These are phyloP conservation scores for Procambarus virginalis DNA, from an alignment of 1,140 invertebrate genomes.

Conservation along the genomic window DNA sequence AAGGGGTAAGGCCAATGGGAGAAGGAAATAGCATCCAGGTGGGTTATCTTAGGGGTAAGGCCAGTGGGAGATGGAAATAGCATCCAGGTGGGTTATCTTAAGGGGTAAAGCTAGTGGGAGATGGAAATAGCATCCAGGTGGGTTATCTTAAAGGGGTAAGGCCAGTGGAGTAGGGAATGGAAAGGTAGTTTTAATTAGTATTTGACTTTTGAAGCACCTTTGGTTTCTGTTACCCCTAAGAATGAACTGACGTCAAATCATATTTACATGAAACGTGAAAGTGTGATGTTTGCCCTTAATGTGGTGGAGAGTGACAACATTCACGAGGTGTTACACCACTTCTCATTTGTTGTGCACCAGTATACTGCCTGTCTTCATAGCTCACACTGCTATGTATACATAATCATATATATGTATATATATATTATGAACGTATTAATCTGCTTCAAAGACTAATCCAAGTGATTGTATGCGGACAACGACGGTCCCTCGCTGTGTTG, in stretches of 20 bases:
- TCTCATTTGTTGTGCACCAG: neutral
- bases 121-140: too few relatives aligned
- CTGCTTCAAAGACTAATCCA: too few relatives aligned
- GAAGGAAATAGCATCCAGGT: too few relatives aligned
- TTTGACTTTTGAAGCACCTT: conserved; percentile 55
- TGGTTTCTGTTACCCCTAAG: conserved; percentile 8
- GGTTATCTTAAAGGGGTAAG: too few relatives aligned
- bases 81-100: too few relatives aligned
- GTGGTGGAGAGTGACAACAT: too few relatives aligned
- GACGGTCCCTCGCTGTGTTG: too few relatives aligned
- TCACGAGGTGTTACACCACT: neutral
- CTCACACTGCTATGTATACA: neutral
- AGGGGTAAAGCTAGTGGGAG: too few relatives aligned
- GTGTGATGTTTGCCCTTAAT: neutral
- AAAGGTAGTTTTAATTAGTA: neutral
- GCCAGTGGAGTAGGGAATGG: neutral
- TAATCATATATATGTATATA: neutral
- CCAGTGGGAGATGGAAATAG: too few relatives aligned
- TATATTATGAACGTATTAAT: neutral
- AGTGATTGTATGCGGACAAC: too few relatives aligned
- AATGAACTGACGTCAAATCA: neutral
- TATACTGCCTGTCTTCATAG: neutral
- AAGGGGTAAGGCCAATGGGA: neutral
- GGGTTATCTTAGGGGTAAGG: too few relatives aligned
- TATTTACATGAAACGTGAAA: conserved; percentile 1